Evolutionary conservation across 2,888 invertebrate species (phyloP).

Genomic region (Mesoligia furuncula): DNA sequence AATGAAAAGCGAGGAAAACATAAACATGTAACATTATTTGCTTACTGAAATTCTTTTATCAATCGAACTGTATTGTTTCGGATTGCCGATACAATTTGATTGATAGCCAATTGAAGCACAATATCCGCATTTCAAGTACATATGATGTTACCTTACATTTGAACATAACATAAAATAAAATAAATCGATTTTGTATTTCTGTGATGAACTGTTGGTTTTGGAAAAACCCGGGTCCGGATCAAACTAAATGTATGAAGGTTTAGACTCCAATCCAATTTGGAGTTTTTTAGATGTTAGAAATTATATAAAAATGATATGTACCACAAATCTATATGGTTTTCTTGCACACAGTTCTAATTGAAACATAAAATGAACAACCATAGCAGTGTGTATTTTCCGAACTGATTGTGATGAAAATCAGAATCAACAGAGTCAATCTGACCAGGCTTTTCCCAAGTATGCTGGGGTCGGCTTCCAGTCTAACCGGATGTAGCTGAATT

Average conservation of each 20-base stretch:
- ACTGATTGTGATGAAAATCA: background rate
- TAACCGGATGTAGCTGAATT: background rate
- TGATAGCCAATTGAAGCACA: slow-evolving; percentile 47
- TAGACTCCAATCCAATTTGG: background rate
- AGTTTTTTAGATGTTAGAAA: background rate
- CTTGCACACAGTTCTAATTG: background rate
- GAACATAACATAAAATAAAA: slow-evolving; percentile 8
- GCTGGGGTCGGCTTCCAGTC: background rate
- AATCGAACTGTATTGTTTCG: slow-evolving; percentile 31
- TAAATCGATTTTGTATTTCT: background rate
- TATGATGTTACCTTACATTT: slow-evolving; percentile 33
- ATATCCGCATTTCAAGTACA: slow-evolving; percentile 43
- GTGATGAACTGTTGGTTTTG: background rate
- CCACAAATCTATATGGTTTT: background rate
- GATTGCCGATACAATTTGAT: slow-evolving; percentile 46
- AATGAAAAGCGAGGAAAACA: slow-evolving; percentile 15
- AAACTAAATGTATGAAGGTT: background rate
- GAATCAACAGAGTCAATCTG: background rate
- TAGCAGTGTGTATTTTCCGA: background rate
- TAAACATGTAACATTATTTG: slow-evolving; percentile 23
- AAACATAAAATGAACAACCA: background rate
- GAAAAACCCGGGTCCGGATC: background rate
- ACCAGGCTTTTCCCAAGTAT: background rate
- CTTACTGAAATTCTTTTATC: slow-evolving; percentile 31
- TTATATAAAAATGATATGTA: background rate